These are phyloP conservation scores for Papilio elwesi DNA, from an alignment of 2,888 invertebrate genomes.

Conservation along the genomic window DNA sequence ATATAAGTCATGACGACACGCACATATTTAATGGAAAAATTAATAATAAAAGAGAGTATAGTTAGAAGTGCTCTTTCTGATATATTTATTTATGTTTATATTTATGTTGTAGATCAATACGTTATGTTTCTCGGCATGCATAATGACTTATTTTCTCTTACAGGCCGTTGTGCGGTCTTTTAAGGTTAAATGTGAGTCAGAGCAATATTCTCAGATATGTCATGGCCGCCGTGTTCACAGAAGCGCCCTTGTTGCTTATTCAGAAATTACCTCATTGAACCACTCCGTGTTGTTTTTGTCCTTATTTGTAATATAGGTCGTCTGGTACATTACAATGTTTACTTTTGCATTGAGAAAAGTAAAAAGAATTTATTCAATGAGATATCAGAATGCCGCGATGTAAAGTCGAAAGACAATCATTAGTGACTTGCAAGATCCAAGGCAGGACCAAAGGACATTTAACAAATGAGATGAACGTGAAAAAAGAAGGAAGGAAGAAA, in stretches of 20 bases:
- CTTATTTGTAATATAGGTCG: conserved; percentile 39
- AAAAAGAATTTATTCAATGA: conserved; percentile 41
- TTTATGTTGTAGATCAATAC: not conserved
- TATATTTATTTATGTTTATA: too few relatives aligned
- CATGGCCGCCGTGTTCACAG: conserved; percentile 59
- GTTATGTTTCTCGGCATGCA: not conserved
- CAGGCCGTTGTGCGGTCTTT: conserved; percentile 29
- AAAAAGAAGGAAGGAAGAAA: too few relatives aligned
- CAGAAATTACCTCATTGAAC: conserved; percentile 46
- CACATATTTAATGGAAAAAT: not conserved
- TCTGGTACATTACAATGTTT: conserved; percentile 1
- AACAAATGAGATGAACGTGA: too few relatives aligned
- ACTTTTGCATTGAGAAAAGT: conserved; percentile 5
- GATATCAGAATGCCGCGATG: not conserved
- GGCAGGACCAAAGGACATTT: too few relatives aligned
- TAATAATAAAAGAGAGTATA: not conserved
- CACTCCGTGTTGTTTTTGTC: conserved; percentile 38
- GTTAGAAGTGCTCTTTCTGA: not conserved
- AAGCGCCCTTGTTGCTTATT: conserved; percentile 58
- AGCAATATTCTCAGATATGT: conserved; percentile 52
- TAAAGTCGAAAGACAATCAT: too few relatives aligned
- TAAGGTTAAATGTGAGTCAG: conserved; percentile 27
- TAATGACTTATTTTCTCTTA: conserved; percentile 18
- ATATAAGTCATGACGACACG: not conserved
- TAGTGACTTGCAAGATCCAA: too few relatives aligned